Base-by-base conservation (phyloP, 2,113 vertebrate species). In the rat (Rattus norvegicus) region DNA sequence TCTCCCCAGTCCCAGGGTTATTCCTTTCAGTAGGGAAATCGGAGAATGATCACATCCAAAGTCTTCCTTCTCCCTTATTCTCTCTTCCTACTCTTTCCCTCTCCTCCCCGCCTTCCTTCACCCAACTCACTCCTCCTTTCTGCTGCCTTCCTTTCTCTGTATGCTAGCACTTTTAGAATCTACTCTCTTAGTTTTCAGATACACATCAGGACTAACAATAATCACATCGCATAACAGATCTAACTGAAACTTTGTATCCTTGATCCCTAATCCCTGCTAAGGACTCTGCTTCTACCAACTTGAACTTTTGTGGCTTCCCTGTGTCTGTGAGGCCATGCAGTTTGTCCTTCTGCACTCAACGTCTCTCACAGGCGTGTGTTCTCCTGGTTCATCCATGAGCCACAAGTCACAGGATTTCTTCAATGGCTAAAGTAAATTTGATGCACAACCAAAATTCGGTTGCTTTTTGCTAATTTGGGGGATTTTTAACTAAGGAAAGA, bases 381-480 rank as follows among this genome's bases (percentile, higher is more conserved):
- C 24, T 89, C 24, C 20, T 69, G 20, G 14, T 63, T 86, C 63
- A 79, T 30, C 43, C 16, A 59, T 17, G 11, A 67, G 47, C 56
- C 72, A 79, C 33, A 63, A 90, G 33, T 63, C 54, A 73, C 2
- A 72, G 22, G 19, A 77, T 90, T 39, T 90, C 65, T 61, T n/a
- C 36, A 84, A 39, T 14, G 28, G 56, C 39, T n/a, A 76, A 77
- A 0, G 75, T 26, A 54, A 49, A 77, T 22, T 93, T 88, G 22
- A 90, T 28, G 61, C 4, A 54, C 5, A 13, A 61, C 63, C 24
- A 79, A 94, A 97, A 61, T 85, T 16, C 17, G 36, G 54, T 33
- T 94, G 36, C 16, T 72, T 93, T 76, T 93, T 56, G 24, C 77
- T 95, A 95, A 93, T 67, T 17, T 49, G 65, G 63, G 4, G 47